Conservation (phyloP, 2,113 vertebrate genomes). For the Ahaetulla prasina region DNA sequence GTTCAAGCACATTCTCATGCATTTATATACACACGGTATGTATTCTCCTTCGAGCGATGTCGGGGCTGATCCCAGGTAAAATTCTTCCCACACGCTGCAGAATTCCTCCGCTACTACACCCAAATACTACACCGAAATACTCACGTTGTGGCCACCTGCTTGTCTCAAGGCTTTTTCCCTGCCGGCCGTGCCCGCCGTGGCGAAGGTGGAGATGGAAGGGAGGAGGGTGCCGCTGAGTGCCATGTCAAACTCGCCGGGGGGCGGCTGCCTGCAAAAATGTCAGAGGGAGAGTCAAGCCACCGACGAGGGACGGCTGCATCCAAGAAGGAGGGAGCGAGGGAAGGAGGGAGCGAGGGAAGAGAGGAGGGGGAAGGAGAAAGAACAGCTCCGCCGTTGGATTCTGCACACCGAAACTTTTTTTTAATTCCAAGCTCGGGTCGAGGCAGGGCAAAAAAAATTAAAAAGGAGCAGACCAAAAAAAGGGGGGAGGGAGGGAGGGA, state of each 20-base stretch:
- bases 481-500: no score
- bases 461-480: not conserved
- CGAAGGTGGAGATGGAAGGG: slow-evolving; percentile 90
- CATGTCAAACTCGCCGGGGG: slow-evolving; percentile 90
- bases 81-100: not conserved
- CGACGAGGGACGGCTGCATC: not conserved
- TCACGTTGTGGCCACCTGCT: slow-evolving; percentile 77
- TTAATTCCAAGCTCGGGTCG: not conserved
- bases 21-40: not conserved
- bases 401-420: not conserved
- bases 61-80: not conserved
- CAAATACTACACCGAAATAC: slow-evolving; percentile 52
- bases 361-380: no score
- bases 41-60: not conserved
- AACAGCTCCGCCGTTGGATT: not conserved
- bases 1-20: not conserved
- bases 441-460: no score
- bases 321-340: not conserved
- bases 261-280: slow-evolving; percentile 79
- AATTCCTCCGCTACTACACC: not conserved
- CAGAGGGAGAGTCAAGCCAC: slow-evolving; percentile 10
- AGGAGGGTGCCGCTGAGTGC: slow-evolving; percentile 89
- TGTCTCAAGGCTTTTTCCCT: slow-evolving; percentile 79
- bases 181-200: slow-evolving; percentile 76
- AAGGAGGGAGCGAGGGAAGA: no score